These are phyloP conservation scores for Cairina moschata DNA, from an alignment of 2,113 vertebrate genomes.

Conservation along the genomic window DNA sequence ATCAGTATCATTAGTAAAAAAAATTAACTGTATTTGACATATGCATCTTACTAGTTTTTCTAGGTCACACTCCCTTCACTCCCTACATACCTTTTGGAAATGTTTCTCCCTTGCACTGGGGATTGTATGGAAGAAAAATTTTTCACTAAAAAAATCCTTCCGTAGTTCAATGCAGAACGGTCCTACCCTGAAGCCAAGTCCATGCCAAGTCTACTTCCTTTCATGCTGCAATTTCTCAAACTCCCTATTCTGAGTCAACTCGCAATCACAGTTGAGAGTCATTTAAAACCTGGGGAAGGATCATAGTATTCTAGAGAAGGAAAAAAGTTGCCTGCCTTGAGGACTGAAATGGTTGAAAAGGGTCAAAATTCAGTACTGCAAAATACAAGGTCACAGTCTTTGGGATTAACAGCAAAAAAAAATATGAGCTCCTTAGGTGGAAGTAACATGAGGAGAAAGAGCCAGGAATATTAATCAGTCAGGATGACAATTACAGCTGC, in stretches of 20 bases:
- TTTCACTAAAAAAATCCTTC: conserved; percentile 33
- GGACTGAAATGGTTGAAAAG: conserved; percentile 14
- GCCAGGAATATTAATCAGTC: conserved; percentile 55
- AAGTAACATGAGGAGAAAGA: conserved; percentile 40
- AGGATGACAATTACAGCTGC: conserved; percentile 42
- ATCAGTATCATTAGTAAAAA: conserved; percentile 57
- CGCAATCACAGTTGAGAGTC: conserved; percentile 47
- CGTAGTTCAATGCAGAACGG: conserved; percentile 16
- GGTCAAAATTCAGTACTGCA: neutral
- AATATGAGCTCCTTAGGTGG: conserved; percentile 21
- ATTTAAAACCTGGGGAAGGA: conserved; percentile 38
- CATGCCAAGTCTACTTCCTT: conserved; percentile 50
- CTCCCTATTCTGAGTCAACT: conserved; percentile 36
- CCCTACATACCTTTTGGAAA: conserved; percentile 55
- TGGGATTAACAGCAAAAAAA: conserved; percentile 59
- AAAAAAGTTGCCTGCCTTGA: conserved; percentile 35
- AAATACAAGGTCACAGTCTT: conserved; percentile 46
- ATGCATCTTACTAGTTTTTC: conserved; percentile 60
- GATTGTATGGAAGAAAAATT: conserved; percentile 1
- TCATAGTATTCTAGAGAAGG: conserved; percentile 25
- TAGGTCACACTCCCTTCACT: conserved; percentile 63
- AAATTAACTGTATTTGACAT: conserved; percentile 63
- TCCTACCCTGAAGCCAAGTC: conserved; percentile 46
- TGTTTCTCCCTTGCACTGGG: conserved; percentile 33
- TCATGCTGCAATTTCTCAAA: conserved; percentile 54